Evolutionary conservation across 2,113 vertebrate genomes (phyloP).

Genomic region (Tonatia bakeri): DNA sequence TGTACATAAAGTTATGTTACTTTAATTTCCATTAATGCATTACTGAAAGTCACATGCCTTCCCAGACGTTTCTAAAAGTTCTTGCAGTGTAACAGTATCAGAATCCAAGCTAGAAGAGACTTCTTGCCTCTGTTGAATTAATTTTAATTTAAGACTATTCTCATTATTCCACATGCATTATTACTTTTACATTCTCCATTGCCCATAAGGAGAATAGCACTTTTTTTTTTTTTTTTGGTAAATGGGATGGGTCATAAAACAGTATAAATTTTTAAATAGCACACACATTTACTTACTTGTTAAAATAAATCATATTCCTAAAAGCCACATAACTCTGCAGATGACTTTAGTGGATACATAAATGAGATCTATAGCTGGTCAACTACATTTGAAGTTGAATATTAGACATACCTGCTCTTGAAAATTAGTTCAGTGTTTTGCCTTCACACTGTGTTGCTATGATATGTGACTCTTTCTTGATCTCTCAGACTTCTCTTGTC

Average conservation of each 20-base stretch:
- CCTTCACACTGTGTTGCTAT: background rate
- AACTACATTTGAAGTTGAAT: background rate
- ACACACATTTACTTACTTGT: background rate
- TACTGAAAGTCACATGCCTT: background rate
- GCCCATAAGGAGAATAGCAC: background rate
- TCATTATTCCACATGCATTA: background rate
- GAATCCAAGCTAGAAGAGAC: background rate
- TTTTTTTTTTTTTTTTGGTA: background rate
- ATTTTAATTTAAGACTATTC: background rate
- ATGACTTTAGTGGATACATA: background rate
- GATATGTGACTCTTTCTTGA: background rate
- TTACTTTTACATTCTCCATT: background rate
- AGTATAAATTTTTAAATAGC: background rate
- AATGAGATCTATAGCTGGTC: background rate
- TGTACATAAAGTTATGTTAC: background rate
- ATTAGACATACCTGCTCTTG: background rate
- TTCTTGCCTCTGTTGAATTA: background rate
- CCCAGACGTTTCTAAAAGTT: background rate
- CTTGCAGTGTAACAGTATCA: background rate
- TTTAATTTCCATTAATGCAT: background rate
- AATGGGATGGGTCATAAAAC: background rate
- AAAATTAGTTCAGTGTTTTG: background rate
- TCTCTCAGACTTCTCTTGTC: background rate
- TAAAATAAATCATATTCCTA: background rate
- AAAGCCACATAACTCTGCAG: background rate